Evolutionary conservation across 2,797 vertebrate genomes (phyloP).

Genomic region (Pseudotriccus pelzelni): DNA sequence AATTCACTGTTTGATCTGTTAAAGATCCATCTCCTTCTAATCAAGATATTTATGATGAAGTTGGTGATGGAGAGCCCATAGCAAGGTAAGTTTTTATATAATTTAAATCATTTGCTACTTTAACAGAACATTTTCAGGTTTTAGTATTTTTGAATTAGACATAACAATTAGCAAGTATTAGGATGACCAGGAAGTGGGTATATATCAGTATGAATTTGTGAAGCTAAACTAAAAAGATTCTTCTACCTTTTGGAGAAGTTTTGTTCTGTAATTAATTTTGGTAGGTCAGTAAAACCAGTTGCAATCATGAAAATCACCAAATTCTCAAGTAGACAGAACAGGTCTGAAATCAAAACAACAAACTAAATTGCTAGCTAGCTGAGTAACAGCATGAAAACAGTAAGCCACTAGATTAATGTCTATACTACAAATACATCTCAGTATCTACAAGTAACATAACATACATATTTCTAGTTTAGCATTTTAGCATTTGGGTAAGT

Average conservation of each 20-base stretch:
- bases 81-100: constrained; percentile 73
- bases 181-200: not conserved
- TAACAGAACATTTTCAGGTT: not conserved
- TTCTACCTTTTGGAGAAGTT: not conserved
- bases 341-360: not conserved
- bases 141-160: not conserved
- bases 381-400: not conserved
- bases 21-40: constrained; percentile 77
- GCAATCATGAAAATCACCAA: not conserved
- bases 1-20: constrained; percentile 27
- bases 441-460: not conserved
- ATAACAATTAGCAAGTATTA: not conserved
- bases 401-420: not conserved
- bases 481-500: not conserved
- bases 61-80: constrained; percentile 77
- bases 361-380: not conserved
- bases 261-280: not conserved
- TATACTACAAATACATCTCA: not conserved
- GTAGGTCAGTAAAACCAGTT: not conserved
- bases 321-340: not conserved
- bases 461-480: not conserved
- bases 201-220: not conserved
- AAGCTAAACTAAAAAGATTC: not conserved
- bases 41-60: constrained; percentile 89
- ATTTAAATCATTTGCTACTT: not conserved